phyloP scores from a whole-genome alignment of 2,888 invertebrate genomes.

The Ornithoptera alexandrae region DNA sequence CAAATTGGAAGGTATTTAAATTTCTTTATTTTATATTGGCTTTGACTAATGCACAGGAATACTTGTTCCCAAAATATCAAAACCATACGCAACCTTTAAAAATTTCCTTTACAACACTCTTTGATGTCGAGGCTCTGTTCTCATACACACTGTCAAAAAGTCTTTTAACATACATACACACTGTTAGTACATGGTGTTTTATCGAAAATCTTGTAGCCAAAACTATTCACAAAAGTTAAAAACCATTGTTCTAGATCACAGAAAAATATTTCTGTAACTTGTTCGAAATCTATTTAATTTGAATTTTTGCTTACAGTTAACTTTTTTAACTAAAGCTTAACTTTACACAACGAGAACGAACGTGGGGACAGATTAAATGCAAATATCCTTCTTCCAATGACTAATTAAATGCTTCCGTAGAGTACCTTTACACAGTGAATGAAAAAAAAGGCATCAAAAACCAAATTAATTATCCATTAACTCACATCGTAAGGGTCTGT shows the following conservation, averaged over 20 bases:
- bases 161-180: neutral
- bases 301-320: no score
- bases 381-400: slow-evolving; percentile 5
- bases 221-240: no score
- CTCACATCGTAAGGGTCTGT: neutral
- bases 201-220: no score
- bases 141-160: slow-evolving; percentile 51
- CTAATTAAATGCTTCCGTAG: slow-evolving; percentile 16
- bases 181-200: neutral
- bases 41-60: neutral
- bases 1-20: no score
- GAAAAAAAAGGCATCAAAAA: neutral
- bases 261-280: no score
- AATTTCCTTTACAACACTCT: slow-evolving; percentile 53
- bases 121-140: slow-evolving; percentile 57
- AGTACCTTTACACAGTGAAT: slow-evolving; percentile 6
- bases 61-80: neutral
- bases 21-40: neutral
- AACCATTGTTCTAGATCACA: no score
- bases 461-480: neutral
- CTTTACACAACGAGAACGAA: neutral
- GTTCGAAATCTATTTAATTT: no score
- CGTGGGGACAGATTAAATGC: slow-evolving; percentile 10
- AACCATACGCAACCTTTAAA: slow-evolving; percentile 37
- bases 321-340: no score